Evolutionary conservation across 2,888 invertebrate genomes (phyloP), one percentile per base, ranked within the genome.

Genomic region (Molanna angustata): DNA sequence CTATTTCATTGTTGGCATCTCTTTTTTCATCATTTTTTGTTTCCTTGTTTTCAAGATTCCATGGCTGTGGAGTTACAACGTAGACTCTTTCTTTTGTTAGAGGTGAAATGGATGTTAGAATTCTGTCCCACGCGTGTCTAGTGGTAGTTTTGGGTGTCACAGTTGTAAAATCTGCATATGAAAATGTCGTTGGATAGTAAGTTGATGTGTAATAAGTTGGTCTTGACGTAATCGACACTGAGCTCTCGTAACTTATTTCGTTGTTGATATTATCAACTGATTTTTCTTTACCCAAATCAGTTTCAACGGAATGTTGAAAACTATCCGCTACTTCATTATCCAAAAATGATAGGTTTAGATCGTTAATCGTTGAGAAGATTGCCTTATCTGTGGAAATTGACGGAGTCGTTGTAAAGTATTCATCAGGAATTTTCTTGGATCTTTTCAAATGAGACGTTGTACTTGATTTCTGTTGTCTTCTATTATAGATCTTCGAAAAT

Each of bases 81-180:
- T 90, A 90, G 0, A 90, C 81, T 65, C 86, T 87, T 70, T 91
- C 90, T 63, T 86, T 85, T 3, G 87, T 88, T 52, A 83, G 70
- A n/a, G 88, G 84, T 9, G 88, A 86, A 65, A 88, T 84, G 14
- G 86, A 83, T 1, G 87, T 81, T 64, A 84, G 80, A 58, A 84
- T 77, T 63, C 79, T 74, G 33, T 83, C 82, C 89, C 89, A 90
- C 1, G 76, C 74, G 1, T 76, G 69, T 45, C 75, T 76, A 6
- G 67, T 63, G 2, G 74, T 74, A 1, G 70, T 73, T 2, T 67
- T 66, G 14, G 64, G 71, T 53, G 70, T 65, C 45, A 73, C 71
- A 37, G 73, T 73, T 2, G 75, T 72, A 3, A 73, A 72, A 39
- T 74, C 72, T 52, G 72, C 72, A 46, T 71, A 73, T 54, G 75